Conservation (phyloP, 1,140 invertebrate genomes). For the Eufriesea mexicana region DNA sequence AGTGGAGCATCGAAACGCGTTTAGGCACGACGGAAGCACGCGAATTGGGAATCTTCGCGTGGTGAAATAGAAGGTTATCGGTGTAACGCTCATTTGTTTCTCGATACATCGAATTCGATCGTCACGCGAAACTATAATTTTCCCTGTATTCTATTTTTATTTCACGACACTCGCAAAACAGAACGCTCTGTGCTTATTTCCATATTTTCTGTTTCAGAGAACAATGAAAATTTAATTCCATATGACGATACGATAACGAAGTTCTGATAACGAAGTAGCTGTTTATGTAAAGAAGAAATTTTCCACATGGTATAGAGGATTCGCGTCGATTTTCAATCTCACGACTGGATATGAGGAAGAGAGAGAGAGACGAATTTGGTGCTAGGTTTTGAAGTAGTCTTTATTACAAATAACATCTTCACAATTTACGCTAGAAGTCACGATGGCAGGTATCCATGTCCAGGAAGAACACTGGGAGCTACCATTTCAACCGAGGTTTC, state of each 20-base stretch:
- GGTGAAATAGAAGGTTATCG: conserved; percentile 8
- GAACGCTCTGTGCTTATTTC: too few species aligned
- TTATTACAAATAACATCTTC: conserved; percentile 69
- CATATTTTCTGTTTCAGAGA: too few species aligned
- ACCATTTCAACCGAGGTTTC: conserved; percentile 10
- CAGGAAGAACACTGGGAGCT: background rate
- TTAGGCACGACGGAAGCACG: background rate
- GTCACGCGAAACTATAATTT: background rate
- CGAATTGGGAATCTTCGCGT: background rate
- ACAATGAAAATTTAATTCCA: too few species aligned
- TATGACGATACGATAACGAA: too few species aligned
- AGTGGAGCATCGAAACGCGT: conserved; percentile 30
- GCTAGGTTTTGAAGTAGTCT: conserved; percentile 32
- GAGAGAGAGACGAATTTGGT: background rate
- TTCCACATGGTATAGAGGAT: too few species aligned
- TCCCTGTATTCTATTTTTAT: too few species aligned
- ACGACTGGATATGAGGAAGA: background rate
- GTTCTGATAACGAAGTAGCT: too few species aligned
- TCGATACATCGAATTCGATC: background rate
- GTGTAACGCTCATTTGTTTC: conserved; percentile 10
- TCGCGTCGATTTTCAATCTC: too few species aligned
- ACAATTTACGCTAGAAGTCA: conserved; percentile 64
- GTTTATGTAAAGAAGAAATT: too few species aligned
- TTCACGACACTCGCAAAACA: too few species aligned
- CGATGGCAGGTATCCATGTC: conserved; percentile 54